Conservation (phyloP, 2,113 vertebrate species). For the Urocolius indicus region DNA sequence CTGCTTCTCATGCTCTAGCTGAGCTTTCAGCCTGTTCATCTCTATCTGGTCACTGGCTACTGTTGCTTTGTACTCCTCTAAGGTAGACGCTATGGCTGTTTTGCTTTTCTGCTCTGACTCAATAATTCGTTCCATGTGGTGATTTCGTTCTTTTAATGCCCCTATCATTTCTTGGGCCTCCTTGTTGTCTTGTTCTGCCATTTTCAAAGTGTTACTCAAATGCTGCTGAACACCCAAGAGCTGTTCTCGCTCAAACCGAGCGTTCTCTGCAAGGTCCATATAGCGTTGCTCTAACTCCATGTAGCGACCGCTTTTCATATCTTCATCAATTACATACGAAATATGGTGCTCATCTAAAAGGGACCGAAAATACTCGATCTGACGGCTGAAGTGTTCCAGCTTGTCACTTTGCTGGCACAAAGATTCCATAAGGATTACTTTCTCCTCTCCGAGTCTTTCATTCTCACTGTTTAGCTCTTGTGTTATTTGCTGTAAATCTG, state of each 20-base stretch:
- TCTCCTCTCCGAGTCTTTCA: slow-evolving; percentile 93
- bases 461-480: slow-evolving; percentile 95
- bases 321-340: slow-evolving; percentile 87
- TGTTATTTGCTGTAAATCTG: slow-evolving; percentile 93
- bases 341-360: slow-evolving; percentile 91
- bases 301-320: slow-evolving; percentile 92
- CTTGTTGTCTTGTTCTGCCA: slow-evolving; percentile 96
- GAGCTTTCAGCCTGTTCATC: slow-evolving; percentile 86
- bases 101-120: slow-evolving; percentile 90
- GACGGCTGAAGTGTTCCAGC: slow-evolving; percentile 89
- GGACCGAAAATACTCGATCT: slow-evolving; percentile 90
- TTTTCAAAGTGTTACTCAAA: slow-evolving; percentile 94
- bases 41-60: slow-evolving; percentile 88
- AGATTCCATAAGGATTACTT: slow-evolving; percentile 94
- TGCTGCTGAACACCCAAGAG: slow-evolving; percentile 95
- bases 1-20: slow-evolving; percentile 93
- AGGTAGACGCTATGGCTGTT: slow-evolving; percentile 77
- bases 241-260: slow-evolving; percentile 93
- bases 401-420: slow-evolving; percentile 95
- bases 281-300: slow-evolving; percentile 96
- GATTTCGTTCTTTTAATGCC: slow-evolving; percentile 91
- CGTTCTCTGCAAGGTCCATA: slow-evolving; percentile 89
- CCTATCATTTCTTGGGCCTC: slow-evolving; percentile 93
- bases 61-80: slow-evolving; percentile 89
- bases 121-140: slow-evolving; percentile 91